Base-by-base conservation (phyloP, 37 sponge, comb jelly and placozoan genomes). In the Crambe crambe region DNA sequence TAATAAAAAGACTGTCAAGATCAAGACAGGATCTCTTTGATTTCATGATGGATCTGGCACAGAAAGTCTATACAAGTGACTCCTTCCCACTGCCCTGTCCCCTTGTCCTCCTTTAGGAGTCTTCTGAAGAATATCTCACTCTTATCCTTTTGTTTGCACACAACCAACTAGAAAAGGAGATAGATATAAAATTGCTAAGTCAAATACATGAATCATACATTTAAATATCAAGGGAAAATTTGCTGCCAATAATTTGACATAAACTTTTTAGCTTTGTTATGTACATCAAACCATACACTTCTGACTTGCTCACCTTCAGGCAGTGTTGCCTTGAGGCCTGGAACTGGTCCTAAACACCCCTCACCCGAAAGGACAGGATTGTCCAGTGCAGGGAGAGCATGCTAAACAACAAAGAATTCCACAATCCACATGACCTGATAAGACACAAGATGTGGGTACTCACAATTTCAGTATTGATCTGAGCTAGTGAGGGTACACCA, bases 1-100 rank as follows among this genome's bases (percentile, higher is more conserved):
- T n/a, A n/a, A n/a, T n/a, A 12, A n/a, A n/a, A n/a, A n/a, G n/a
- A n/a, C n/a, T n/a, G n/a, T n/a, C n/a, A n/a, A n/a, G n/a, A n/a
- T n/a, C n/a, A n/a, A n/a, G n/a, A n/a, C n/a, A 98, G 87, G 22
- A 90, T 81, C 39, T 95, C 89, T 69, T 86, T 95, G 38, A 98
- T 98, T 30, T 98, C 95, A 87, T n/a, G n/a, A n/a, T n/a, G n/a
- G n/a, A n/a, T n/a, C n/a, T n/a, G 91, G 71, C 99, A 98, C 36
- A 96, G 81, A 58, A 80, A 94, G 77, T 98, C 97, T 21, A 91
- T 83, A 71, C 94, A 97, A 51, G 78, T 80, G 35, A 79, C 80
- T 29, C 88, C 83, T 75, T 92, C 86, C 83, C 89, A 88, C 34
- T 82, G 86, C 51, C 90, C 97, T 12, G 81, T 65, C 41, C n/a